A percentile compares a stretch with the other conserved stretches of the same genome.
Evolutionary conservation across 2,888 invertebrate genomes (phyloP).

Genomic region (Sminthurinus aureus): DNA sequence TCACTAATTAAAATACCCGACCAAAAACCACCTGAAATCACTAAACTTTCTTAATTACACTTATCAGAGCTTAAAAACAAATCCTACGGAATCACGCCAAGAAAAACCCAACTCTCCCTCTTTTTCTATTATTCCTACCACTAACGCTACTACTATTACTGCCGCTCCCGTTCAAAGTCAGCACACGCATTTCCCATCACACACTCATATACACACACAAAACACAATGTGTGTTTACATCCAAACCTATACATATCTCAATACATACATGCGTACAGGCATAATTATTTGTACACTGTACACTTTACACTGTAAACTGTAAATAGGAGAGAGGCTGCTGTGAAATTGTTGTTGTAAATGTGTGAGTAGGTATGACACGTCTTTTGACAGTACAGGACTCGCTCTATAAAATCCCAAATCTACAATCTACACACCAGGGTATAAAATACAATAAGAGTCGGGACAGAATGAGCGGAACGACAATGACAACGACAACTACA

Average conservation of each 20-base stretch:
- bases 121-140: not conserved
- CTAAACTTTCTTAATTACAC: conserved; percentile 41
- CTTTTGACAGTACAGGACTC: not conserved
- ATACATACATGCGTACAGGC: not conserved
- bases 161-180: not conserved
- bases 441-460: too few species aligned
- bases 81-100: conserved; percentile 25
- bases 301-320: too few species aligned
- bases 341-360: too few species aligned
- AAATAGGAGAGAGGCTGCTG: too few species aligned
- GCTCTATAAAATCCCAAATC: not conserved
- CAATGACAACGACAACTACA: not conserved
- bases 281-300: not conserved
- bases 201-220: too few species aligned
- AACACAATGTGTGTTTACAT: not conserved
- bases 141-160: not conserved
- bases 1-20: conserved; percentile 41
- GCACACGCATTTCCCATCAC: not conserved
- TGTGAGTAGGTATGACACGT: not conserved
- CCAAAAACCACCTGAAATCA: conserved; percentile 39
- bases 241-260: not conserved
- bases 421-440: too few species aligned
- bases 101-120: conserved; percentile 7
- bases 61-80: conserved; percentile 41
- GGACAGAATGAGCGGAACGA: too few species aligned